Evolutionary conservation across 1,140 invertebrate genomes (phyloP).

Genomic region (Dendrolimus kikuchii): DNA sequence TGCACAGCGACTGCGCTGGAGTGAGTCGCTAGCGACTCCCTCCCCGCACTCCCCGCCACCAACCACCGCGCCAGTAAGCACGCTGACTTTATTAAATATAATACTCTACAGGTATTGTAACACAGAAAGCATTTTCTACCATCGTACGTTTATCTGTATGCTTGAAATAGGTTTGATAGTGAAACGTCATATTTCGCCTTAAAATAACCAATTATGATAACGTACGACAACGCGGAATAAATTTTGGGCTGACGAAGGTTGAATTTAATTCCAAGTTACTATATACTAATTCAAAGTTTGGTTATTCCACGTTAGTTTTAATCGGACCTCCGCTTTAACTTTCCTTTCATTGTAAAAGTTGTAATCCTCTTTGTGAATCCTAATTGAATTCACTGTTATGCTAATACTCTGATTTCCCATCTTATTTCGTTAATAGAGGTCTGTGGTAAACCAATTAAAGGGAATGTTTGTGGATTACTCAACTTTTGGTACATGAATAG

Average conservation of each 20-base stretch:
- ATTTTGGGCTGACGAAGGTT: conserved; percentile 10
- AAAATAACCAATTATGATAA: background rate
- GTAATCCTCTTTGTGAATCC: conserved; percentile 69
- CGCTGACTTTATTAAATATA: too few species aligned
- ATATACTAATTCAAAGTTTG: conserved; percentile 59
- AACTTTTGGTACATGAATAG: conserved; percentile 55
- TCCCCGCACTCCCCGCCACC: too few species aligned
- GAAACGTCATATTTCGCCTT: too few species aligned
- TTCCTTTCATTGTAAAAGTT: conserved; percentile 69
- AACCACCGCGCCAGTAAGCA: too few species aligned
- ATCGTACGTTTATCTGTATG: too few species aligned
- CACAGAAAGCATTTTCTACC: too few species aligned
- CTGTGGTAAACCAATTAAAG: conserved; percentile 70
- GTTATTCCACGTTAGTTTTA: conserved; percentile 63
- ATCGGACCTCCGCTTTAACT: conserved; percentile 60
- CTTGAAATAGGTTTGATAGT: too few species aligned
- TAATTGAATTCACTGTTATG: conserved; percentile 72
- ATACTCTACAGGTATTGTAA: too few species aligned
- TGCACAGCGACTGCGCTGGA: too few species aligned
- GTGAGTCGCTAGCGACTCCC: too few species aligned
- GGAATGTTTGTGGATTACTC: conserved; percentile 63
- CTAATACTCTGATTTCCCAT: conserved; percentile 72
- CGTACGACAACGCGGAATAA: conserved; percentile 6
- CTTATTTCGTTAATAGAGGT: conserved; percentile 71
- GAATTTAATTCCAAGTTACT: conserved; percentile 55